These are phyloP conservation scores for Piezodorus guildinii DNA, from an alignment of 1,140 invertebrate genomes.

Conservation along the genomic window DNA sequence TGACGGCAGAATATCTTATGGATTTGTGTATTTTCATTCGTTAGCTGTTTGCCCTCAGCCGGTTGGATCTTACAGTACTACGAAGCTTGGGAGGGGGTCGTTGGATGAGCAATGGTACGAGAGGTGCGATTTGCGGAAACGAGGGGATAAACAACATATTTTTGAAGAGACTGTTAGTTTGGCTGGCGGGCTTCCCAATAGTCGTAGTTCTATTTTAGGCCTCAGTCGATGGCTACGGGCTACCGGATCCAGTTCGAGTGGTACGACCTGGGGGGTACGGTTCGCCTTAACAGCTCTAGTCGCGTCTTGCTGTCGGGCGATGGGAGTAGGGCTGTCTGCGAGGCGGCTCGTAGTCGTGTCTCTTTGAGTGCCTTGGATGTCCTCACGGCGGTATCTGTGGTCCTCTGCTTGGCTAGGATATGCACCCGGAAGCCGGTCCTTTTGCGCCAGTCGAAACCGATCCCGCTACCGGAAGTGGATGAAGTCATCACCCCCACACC, in stretches of 20 bases:
- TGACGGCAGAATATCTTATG: too few relatives aligned
- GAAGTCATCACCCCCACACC: too few relatives aligned
- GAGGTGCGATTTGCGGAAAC: too few relatives aligned
- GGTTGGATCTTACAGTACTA: too few relatives aligned
- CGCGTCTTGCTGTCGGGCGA: slow-evolving; percentile 18
- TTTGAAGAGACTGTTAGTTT: too few relatives aligned
- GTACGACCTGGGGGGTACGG: slow-evolving; percentile 22
- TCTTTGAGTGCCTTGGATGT: not conserved
- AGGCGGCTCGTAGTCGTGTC: not conserved
- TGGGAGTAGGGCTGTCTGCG: slow-evolving; percentile 26
- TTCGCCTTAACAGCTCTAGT: slow-evolving; percentile 24
- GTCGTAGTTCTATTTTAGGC: not conserved
- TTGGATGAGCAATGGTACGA: not conserved
- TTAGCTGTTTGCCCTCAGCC: too few relatives aligned
- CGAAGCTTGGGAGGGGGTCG: too few relatives aligned
- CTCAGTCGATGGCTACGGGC: not conserved
- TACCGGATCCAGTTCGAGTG: slow-evolving; percentile 23
- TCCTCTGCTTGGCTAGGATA: not conserved
- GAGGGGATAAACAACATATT: too few relatives aligned
- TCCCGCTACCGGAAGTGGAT: too few relatives aligned
- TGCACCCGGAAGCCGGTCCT: not conserved
- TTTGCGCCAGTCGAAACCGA: not conserved
- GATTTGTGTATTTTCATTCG: too few relatives aligned
- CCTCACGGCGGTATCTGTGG: not conserved
- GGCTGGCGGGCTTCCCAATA: not conserved